phyloP scores from a whole-genome alignment of 2,113 vertebrate genomes.

The Pagrus major region DNA sequence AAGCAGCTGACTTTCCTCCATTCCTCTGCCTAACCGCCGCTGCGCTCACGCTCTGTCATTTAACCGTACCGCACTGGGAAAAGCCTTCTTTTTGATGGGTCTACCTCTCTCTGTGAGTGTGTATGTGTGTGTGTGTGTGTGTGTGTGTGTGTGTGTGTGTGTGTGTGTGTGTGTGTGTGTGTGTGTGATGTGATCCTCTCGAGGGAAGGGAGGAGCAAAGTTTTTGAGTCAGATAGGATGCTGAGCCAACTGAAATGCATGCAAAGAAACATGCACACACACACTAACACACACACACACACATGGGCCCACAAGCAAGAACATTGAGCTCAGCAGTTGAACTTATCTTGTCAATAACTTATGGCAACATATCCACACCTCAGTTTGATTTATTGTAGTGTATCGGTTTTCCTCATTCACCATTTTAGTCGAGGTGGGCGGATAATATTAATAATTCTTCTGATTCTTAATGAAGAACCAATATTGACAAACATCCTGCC shows the following conservation, averaged over 20 bases:
- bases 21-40: constrained; percentile 45
- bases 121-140: constrained; percentile 17
- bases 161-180: constrained; percentile 8
- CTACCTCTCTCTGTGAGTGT: constrained; percentile 38
- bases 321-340: too few species aligned
- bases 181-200: constrained; percentile 54
- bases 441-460: too few species aligned
- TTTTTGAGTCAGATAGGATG: constrained; percentile 38
- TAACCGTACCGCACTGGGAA: constrained; percentile 61
- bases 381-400: too few species aligned
- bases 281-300: background rate
- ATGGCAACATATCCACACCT: too few species aligned
- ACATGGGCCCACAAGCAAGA: too few species aligned
- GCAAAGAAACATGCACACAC: constrained; percentile 26
- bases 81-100: constrained; percentile 60
- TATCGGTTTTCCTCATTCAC: too few species aligned
- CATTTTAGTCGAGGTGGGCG: too few species aligned
- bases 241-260: constrained; percentile 25
- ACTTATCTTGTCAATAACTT: too few species aligned
- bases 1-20: constrained; percentile 71
- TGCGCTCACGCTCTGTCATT: constrained; percentile 75
- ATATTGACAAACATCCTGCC: too few species aligned
- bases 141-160: constrained; percentile 20
- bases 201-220: constrained; percentile 64
- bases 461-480: too few species aligned